Conservation (phyloP, 2,113 vertebrate genomes). For the Miniopterus natalensis region DNA sequence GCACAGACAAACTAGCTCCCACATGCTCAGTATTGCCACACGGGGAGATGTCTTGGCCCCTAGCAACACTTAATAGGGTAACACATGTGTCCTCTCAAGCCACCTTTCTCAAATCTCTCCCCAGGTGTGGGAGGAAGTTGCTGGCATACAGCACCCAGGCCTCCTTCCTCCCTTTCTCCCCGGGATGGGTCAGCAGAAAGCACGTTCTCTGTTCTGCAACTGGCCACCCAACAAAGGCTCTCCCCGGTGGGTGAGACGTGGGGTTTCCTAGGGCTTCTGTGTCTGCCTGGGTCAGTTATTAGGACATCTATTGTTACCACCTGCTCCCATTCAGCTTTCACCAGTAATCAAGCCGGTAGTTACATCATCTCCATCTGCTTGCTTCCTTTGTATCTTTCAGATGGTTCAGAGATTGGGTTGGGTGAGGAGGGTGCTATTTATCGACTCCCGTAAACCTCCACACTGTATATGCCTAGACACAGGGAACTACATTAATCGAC, state of each 20-base stretch:
- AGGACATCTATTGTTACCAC: background rate
- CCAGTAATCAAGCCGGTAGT: background rate
- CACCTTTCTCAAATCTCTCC: background rate
- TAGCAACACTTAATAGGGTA: background rate
- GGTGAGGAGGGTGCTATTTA: background rate
- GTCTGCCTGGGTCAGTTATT: background rate
- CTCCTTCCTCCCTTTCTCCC: background rate
- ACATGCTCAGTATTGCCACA: background rate
- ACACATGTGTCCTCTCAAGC: background rate
- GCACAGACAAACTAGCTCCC: background rate
- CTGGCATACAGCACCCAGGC: background rate
- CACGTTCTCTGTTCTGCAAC: background rate
- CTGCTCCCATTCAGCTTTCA: background rate
- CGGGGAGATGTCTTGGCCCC: background rate
- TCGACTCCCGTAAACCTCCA: background rate
- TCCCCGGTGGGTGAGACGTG: too few relatives aligned
- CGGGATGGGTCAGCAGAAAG: background rate
- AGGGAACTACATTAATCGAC: background rate
- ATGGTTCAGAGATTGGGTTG: background rate
- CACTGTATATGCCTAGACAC: background rate
- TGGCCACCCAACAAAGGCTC: background rate
- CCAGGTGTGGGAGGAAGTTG: background rate
- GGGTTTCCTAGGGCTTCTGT: background rate
- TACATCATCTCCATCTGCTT: background rate
- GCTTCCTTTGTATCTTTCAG: background rate